Base-by-base conservation (phyloP, 2,113 vertebrate species). In the Sterrhoptilus dennistouni region DNA sequence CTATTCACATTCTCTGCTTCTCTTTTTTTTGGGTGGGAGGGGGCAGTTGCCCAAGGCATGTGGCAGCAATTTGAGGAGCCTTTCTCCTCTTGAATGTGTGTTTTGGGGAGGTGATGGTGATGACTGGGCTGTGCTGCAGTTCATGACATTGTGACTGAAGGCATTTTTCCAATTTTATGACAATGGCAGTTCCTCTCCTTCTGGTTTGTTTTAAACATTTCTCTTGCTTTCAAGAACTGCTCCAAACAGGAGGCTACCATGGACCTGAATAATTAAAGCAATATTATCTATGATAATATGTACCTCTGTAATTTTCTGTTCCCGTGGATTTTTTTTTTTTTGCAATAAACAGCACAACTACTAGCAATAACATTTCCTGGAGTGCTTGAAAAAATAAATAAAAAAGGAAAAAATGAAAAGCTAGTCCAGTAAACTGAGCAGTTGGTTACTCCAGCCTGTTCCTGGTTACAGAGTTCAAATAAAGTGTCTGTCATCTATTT, bases 281-380 rank as follows among this genome's bases (percentile, higher is more conserved):
- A 96, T 97, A 95, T 96, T 96, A 94, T 93, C 85, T 94, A 49
- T 91, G 91, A 93, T 97, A 94, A 95, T 93, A 91, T 74, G 86
- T 93, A 87, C 81, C 95, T 93, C 88, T 80, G 36, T 86, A 85
- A 8, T 60, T 81, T 76, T 60, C 78, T 85, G 60, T 97, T 96
- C 68, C 53, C 8, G 4, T 83, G 68, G 82, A 82, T 59, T 28
- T 66, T 35, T 54, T 50, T 27, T 38, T 21, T 40, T 70, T 85
- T 64, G 63, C 82, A 95, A 87, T 91, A 88, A 93, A 94, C 81
- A 87, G 53, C 64, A 69, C 66, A 54, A 54, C 93, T 89, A 71
- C 69, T 79, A 96, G 94, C 92, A 96, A 94, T 96, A 97, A 95
- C 81, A 78, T 89, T 96, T 97, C 94, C 90, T 95, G 83, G 91